These are phyloP conservation scores for Tetramorium bicarinatum DNA, from an alignment of 2,888 invertebrate genomes.

Conservation along the genomic window DNA sequence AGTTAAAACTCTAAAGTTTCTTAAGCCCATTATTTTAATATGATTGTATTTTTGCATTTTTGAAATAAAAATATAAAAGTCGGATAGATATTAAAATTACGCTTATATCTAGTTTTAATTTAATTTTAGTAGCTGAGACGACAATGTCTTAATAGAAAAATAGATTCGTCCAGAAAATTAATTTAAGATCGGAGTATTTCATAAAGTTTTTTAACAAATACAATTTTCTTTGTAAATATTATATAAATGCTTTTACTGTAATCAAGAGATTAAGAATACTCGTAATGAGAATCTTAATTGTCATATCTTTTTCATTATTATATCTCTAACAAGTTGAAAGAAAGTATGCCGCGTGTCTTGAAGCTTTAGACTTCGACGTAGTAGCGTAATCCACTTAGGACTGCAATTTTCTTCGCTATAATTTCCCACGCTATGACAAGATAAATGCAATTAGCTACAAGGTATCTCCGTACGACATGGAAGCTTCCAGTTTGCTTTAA, in stretches of 20 bases:
- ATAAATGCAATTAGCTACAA: constrained; percentile 54
- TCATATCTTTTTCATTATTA: constrained; percentile 26
- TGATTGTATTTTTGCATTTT: not conserved
- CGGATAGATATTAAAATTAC: not conserved
- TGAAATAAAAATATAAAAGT: not conserved
- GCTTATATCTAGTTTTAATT: not conserved
- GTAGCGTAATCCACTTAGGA: constrained; percentile 50
- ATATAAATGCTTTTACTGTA: constrained; percentile 6
- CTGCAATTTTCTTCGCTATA: constrained; percentile 59
- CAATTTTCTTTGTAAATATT: not conserved
- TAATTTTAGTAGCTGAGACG: not conserved
- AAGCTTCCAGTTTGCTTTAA: constrained; percentile 42
- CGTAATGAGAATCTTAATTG: constrained; percentile 28
- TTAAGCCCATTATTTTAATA: not conserved
- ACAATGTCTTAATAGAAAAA: not conserved
- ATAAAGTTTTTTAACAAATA: not conserved
- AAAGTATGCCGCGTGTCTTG: constrained; percentile 11
- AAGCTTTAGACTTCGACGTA: constrained; percentile 48
- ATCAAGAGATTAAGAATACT: not conserved
- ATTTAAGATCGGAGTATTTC: not conserved
- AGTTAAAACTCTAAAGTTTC: not conserved
- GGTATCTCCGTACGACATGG: constrained; percentile 41
- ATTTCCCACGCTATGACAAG: constrained; percentile 54
- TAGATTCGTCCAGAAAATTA: not conserved
- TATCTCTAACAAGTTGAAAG: constrained; percentile 27